phyloP scores from a whole-genome alignment of 2,888 invertebrate species.

The Kryphioiulus occultus region DNA sequence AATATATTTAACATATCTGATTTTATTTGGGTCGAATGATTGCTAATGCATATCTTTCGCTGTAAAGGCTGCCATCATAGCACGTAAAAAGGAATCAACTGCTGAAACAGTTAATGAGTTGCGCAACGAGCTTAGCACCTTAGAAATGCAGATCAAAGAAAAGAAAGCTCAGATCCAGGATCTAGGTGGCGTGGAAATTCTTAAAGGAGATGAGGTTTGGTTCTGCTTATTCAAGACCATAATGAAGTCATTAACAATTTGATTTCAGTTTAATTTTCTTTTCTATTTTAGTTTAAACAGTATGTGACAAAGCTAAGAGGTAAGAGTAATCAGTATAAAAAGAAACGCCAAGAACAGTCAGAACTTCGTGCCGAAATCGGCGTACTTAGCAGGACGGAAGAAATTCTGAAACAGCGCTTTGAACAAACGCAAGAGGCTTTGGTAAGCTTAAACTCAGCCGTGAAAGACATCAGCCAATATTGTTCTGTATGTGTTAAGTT shows the following conservation, averaged over 20 bases:
- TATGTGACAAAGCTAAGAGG: constrained; percentile 82
- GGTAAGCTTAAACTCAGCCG: constrained; percentile 60
- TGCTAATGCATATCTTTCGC: not conserved
- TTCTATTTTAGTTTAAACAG: constrained; percentile 69
- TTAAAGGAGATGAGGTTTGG: constrained; percentile 75
- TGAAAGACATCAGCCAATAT: not conserved
- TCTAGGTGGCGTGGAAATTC: constrained; percentile 71
- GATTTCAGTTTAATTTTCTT: constrained; percentile 7
- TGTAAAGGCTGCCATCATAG: constrained; percentile 73
- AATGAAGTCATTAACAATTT: not conserved
- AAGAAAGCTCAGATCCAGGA: constrained; percentile 64
- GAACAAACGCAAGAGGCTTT: constrained; percentile 67
- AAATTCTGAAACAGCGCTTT: constrained; percentile 70
- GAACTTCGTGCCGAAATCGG: constrained; percentile 79
- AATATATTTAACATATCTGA: not conserved
- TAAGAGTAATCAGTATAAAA: constrained; percentile 82
- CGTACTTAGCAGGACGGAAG: constrained; percentile 76
- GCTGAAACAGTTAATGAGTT: constrained; percentile 75
- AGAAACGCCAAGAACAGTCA: constrained; percentile 77
- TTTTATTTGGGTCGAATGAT: not conserved
- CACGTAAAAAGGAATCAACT: constrained; percentile 79
- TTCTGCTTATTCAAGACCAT: not conserved
- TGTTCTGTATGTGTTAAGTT: not conserved
- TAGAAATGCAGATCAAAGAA: constrained; percentile 70
- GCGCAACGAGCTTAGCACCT: constrained; percentile 69